Percentiles rank a stretch among this genome's conserved stretches.
Conservation (phyloP, 2,113 vertebrate genomes). For the Dipodomys stephensi region DNA sequence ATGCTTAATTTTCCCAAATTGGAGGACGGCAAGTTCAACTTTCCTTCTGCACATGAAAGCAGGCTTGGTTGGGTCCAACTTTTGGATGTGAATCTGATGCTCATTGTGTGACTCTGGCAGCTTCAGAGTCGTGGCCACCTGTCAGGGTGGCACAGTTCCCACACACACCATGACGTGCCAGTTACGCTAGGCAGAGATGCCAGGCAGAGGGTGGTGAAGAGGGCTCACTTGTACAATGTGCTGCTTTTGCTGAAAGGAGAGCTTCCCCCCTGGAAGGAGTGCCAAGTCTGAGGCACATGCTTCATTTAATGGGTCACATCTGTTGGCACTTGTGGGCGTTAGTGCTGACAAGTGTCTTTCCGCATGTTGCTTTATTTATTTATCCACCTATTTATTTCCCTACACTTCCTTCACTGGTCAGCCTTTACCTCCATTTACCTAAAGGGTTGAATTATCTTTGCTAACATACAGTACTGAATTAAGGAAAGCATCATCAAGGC, state of each 20-base stretch:
- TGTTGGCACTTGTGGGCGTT: conserved; percentile 78
- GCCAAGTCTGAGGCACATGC: conserved; percentile 67
- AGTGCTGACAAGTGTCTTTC: conserved; percentile 68
- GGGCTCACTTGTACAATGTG: conserved; percentile 19
- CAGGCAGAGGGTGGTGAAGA: conserved; percentile 69
- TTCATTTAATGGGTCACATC: conserved; percentile 84
- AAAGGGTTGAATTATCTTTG: background rate
- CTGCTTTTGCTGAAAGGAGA: conserved; percentile 82
- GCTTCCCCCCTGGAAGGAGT: conserved; percentile 74
- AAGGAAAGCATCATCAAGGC: background rate
- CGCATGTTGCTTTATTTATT: background rate
- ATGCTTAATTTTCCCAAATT: background rate
- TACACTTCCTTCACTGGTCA: background rate
- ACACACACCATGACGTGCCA: conserved; percentile 82
- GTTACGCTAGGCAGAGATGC: conserved; percentile 82
- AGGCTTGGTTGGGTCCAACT: conserved; percentile 32
- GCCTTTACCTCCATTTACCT: conserved; percentile 52
- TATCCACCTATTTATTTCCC: background rate
- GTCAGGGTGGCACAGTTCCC: conserved; percentile 84
- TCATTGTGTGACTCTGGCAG: conserved; percentile 78
- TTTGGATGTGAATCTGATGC: conserved; percentile 58
- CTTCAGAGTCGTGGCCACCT: conserved; percentile 80
- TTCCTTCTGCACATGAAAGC: background rate
- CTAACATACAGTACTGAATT: background rate
- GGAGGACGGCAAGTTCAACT: background rate